phyloP scores from a whole-genome alignment of 2,113 vertebrate species.

The Callospermophilus lateralis region DNA sequence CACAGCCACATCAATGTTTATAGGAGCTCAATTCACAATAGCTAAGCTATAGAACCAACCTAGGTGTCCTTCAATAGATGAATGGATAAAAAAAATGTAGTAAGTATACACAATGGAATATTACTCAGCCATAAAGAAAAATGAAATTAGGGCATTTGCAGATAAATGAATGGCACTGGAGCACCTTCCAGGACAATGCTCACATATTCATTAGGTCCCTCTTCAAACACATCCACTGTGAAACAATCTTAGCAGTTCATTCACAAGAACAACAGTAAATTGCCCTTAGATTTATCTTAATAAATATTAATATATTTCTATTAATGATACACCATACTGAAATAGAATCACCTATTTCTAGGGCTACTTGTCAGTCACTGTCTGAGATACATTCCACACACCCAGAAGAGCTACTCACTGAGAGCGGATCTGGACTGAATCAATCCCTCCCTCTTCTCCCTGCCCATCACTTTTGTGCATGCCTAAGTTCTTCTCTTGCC shows the following conservation, averaged over 20 bases:
- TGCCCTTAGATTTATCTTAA: not conserved
- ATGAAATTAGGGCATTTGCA: too few species aligned
- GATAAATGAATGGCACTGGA: too few species aligned
- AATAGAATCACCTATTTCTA: not conserved
- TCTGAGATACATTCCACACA: not conserved
- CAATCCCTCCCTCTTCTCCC: not conserved
- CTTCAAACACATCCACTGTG: not conserved
- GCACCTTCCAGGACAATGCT: fast-evolving
- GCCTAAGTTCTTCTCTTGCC: not conserved
- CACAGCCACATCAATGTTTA: too few species aligned
- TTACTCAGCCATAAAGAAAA: too few species aligned
- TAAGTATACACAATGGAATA: too few species aligned
- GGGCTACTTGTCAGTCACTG: not conserved
- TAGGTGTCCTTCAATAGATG: too few species aligned
- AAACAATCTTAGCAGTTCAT: not conserved
- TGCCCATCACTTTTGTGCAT: not conserved
- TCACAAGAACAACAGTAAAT: not conserved
- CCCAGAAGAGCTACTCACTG: not conserved
- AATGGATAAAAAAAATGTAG: too few species aligned
- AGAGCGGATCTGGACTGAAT: not conserved
- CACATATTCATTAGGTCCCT: not conserved
- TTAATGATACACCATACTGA: not conserved
- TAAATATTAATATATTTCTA: not conserved
- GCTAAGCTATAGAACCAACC: too few species aligned
- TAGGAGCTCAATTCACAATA: too few species aligned